phyloP scores from a whole-genome alignment of 2,113 vertebrate species.

The Uria aalge region DNA sequence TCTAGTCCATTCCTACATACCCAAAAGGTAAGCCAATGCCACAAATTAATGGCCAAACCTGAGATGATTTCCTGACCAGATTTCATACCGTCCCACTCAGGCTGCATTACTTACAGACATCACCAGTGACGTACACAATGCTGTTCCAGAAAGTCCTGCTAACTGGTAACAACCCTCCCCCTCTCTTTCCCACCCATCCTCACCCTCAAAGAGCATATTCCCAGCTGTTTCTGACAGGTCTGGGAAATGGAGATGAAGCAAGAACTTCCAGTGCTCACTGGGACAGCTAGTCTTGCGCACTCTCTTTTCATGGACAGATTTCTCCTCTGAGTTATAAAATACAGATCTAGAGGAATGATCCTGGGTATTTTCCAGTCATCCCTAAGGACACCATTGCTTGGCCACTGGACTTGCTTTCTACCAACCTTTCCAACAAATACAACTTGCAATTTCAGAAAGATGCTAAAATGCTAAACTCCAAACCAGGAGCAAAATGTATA shows the following conservation, averaged over 20 bases:
- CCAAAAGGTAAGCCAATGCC: background rate
- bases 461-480: background rate
- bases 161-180: background rate
- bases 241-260: background rate
- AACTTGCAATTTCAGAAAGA: background rate
- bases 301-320: background rate
- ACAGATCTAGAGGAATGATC: background rate
- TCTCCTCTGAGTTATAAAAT: background rate
- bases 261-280: background rate
- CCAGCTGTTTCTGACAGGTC: background rate
- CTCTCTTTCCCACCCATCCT: no score
- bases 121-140: rapidly evolving
- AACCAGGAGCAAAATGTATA: background rate
- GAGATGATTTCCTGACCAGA: background rate
- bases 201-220: background rate
- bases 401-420: background rate
- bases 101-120: rapidly evolving
- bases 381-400: background rate
- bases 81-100: background rate
- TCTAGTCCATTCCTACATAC: background rate
- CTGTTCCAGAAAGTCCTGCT: background rate
- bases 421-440: background rate
- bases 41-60: background rate
- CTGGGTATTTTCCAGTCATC: background rate
- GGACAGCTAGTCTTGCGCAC: background rate